Base-by-base conservation (phyloP, 1,140 invertebrate genomes). In the Zaprionus lachaisei region DNA sequence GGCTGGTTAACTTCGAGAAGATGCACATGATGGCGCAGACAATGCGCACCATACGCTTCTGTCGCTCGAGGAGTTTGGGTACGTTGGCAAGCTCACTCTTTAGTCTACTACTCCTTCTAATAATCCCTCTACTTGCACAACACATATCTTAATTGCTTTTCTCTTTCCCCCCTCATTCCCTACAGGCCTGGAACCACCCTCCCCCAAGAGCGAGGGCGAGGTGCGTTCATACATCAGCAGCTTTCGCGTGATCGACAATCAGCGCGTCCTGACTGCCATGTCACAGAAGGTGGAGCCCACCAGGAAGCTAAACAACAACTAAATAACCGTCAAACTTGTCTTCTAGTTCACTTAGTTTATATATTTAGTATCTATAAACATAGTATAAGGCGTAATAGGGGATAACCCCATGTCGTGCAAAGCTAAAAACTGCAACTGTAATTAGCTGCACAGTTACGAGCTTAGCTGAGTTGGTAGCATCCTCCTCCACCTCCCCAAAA, bases 11-110 rank as follows among this genome's bases (percentile, higher is more conserved):
- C 92, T 98, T 98, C 93, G 97, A 98, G 92, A 98, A 98, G 94
- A 98, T 98, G 97, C 97, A 97, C 91, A 97, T 98, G 96, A 94
- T 98, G 81, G 96, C 96, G 22, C 96, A 97, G 92, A 97, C 96
- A 1, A 94, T 98, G 93, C 94, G 96, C 72, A 97, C 95, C 41
- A 95, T 97, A 64, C 93, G 96, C 69, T 96, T 96, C 83, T 97
- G 96, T 92, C 94, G 96, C 80, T 95, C 95, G 72, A 93, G 95
- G 72, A 95, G 95, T 92, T 93, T 97, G 86, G 95, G 96, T 96
- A 94, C 94, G 79, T 71, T 41, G 12, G 1, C 15, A 15, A 7
- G 15, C 15, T 5, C 2, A 31, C 28, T 31, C 28, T 31, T 2
- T 17, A 55, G 4, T 55, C 22, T 26, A 26, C 20, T 14, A 54